Percentiles rank a stretch among this genome's conserved stretches.
Evolutionary conservation across 2,797 vertebrate species (phyloP).

Genomic region (Agapornis canus): DNA sequence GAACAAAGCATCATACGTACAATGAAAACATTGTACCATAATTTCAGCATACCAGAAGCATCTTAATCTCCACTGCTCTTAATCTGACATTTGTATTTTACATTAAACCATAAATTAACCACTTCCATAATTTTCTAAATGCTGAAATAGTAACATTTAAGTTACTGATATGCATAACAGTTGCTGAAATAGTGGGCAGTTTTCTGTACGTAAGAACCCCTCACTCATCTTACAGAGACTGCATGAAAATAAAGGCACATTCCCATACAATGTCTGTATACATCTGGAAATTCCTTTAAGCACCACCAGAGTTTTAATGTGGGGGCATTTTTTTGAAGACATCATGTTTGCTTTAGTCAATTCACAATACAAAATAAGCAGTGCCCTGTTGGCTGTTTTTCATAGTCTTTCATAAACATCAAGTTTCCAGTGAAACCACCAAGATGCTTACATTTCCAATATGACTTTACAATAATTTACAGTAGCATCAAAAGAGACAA

Average conservation of each 20-base stretch:
- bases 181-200: neutral
- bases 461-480: neutral
- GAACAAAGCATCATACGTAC: neutral
- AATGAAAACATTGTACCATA: neutral
- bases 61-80: neutral
- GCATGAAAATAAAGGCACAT: neutral
- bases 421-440: neutral
- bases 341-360: neutral
- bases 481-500: neutral
- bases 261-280: neutral
- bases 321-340: neutral
- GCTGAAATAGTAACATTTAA: neutral
- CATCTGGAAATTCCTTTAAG: neutral
- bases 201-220: neutral
- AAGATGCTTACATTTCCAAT: neutral
- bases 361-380: neutral
- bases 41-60: neutral
- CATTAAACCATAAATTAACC: neutral
- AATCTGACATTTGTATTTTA: neutral
- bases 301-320: neutral
- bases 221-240: neutral
- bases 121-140: neutral
- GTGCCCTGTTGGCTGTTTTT: neutral
- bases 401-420: neutral
- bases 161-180: neutral